A percentile compares a stretch with the other conserved stretches of the same genome.
Evolutionary conservation across 2,888 invertebrate species (phyloP).

Genomic region (Thumatha senex): DNA sequence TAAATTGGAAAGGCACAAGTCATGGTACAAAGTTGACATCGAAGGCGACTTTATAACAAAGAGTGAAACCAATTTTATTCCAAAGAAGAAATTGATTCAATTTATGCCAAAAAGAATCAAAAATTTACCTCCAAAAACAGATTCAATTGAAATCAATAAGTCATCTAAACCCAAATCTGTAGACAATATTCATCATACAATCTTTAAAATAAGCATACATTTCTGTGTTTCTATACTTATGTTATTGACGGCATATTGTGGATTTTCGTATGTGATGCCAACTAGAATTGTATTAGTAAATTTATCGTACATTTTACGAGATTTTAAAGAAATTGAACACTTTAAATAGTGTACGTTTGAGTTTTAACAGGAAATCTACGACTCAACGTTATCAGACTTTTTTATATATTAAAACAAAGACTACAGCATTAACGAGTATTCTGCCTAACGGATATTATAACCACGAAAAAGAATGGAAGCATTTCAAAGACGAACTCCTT

Average conservation of each 20-base stretch:
- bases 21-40: conserved; percentile 52
- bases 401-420: background rate
- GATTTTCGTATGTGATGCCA: conserved; percentile 28
- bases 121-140: background rate
- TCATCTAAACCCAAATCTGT: conserved; percentile 12
- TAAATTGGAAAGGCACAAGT: conserved; percentile 47
- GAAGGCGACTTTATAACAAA: conserved; percentile 46
- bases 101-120: conserved; percentile 3
- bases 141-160: background rate
- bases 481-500: background rate
- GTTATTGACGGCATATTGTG: conserved; percentile 31
- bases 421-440: too few relatives aligned
- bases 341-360: conserved; percentile 1
- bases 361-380: too few relatives aligned
- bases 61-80: conserved; percentile 3
- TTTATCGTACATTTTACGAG: background rate
- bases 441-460: too few relatives aligned
- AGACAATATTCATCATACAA: conserved; percentile 15
- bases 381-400: too few relatives aligned
- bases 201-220: conserved; percentile 18
- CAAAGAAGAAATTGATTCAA: conserved; percentile 4
- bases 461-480: background rate
- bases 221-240: conserved; percentile 31
- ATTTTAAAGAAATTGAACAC: conserved; percentile 6
- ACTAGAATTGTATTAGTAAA: conserved; percentile 10